These are phyloP conservation scores for Serrognathus titanus DNA, from an alignment of 2,888 invertebrate genomes.

Conservation along the genomic window DNA sequence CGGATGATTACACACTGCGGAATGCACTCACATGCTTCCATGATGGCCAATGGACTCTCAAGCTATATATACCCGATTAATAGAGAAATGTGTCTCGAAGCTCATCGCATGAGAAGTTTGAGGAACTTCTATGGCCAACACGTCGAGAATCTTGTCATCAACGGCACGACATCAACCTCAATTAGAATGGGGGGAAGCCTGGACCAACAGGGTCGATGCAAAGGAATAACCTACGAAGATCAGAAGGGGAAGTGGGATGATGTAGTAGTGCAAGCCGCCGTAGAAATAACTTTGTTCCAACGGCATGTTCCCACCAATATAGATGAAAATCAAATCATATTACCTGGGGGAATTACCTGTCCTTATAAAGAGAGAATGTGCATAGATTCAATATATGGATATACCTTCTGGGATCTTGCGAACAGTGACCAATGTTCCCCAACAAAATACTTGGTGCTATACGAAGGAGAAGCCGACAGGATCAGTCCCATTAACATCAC, in stretches of 20 bases:
- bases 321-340: background rate
- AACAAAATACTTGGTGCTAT: background rate
- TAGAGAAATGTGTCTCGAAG: constrained; percentile 4
- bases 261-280: background rate
- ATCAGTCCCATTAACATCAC: background rate
- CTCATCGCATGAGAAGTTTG: background rate
- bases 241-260: background rate
- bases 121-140: background rate
- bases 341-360: background rate
- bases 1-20: background rate
- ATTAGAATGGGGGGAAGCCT: background rate
- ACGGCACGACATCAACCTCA: background rate
- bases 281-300: background rate
- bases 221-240: background rate
- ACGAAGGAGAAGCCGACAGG: background rate
- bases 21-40: background rate
- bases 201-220: background rate
- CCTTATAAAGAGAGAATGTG: background rate
- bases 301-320: background rate
- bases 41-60: background rate
- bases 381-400: background rate
- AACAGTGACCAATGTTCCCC: background rate
- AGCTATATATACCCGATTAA: background rate
- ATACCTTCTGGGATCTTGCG: background rate
- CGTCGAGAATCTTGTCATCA: background rate